Conservation (phyloP, 23 tunicate species). For the Botrylloides violaceus region DNA sequence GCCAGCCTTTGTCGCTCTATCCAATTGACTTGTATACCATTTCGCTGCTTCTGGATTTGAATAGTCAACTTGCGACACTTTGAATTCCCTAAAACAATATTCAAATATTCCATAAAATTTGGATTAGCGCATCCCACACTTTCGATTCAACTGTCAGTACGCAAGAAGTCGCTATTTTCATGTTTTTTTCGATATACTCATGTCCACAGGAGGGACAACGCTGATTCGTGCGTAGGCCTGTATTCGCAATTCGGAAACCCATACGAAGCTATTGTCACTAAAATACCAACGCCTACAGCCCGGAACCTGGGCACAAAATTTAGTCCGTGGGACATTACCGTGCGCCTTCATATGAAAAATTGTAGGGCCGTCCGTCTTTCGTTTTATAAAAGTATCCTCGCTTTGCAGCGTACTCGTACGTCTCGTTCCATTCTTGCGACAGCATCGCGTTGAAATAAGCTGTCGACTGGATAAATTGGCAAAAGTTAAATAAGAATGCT, state of each 20-base stretch:
- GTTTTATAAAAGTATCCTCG: constrained; percentile 6
- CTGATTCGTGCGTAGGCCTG: no score
- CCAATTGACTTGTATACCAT: constrained; percentile 6
- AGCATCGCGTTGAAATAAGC: constrained; percentile 20
- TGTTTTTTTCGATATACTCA: no score
- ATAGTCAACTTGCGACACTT: constrained; percentile 13
- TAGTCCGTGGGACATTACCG: no score
- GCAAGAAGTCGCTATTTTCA: no score
- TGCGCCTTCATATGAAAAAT: constrained; percentile 1
- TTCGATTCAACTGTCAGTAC: no score
- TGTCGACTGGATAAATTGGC: constrained; percentile 3
- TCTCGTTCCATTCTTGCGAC: constrained; percentile 10
- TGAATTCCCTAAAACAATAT: constrained; percentile 2
- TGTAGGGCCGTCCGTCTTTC: constrained; percentile 11
- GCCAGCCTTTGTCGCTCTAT: constrained; percentile 7
- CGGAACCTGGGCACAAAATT: no score
- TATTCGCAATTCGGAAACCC: no score
- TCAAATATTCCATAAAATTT: neutral
- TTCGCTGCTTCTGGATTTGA: constrained; percentile 2
- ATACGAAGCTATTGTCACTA: no score
- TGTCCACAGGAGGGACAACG: no score
- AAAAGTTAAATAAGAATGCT: no score
- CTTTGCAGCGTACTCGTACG: constrained; percentile 7
- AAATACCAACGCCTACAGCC: no score
- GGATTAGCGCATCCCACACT: no score